Conservation (phyloP, 2,888 invertebrate species). For the Caenorhabditis afra region DNA sequence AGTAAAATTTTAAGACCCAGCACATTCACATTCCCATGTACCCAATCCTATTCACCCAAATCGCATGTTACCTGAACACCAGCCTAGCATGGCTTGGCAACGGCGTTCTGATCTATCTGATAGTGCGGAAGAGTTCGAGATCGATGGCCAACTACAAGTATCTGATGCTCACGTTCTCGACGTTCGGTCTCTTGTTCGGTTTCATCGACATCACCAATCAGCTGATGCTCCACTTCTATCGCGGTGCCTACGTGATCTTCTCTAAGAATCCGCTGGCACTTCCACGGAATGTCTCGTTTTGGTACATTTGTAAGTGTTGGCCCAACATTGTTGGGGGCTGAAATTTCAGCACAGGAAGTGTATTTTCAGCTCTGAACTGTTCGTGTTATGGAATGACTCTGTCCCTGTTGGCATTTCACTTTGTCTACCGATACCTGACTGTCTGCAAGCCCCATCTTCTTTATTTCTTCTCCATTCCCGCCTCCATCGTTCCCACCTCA, state of each 20-base stretch:
- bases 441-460: slow-evolving; percentile 23
- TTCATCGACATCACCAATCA: slow-evolving; percentile 32
- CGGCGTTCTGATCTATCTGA: slow-evolving; percentile 17
- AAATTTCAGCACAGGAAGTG: no score
- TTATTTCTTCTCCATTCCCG: background rate
- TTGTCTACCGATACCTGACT: slow-evolving; percentile 39
- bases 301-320: slow-evolving; percentile 20
- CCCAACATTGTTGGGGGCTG: no score
- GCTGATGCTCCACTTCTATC: slow-evolving; percentile 22
- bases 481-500: background rate
- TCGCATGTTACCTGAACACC: background rate
- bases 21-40: no score
- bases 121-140: slow-evolving; percentile 27
- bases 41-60: background rate
- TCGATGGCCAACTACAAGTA: slow-evolving; percentile 40
- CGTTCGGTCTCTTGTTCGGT: slow-evolving; percentile 24
- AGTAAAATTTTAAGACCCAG: no score
- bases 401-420: slow-evolving; percentile 28
- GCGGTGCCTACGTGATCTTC: slow-evolving; percentile 17
- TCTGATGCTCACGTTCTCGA: slow-evolving; percentile 40
- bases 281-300: slow-evolving; percentile 12
- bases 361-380: slow-evolving; percentile 26
- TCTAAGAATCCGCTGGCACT: slow-evolving; percentile 1
- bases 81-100: slow-evolving; percentile 10
- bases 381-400: slow-evolving; percentile 27